Percentiles rank a stretch among this genome's conserved stretches.
phyloP scores from a whole-genome alignment of 1,140 invertebrate genomes.

The Thaumatotibia leucotreta region DNA sequence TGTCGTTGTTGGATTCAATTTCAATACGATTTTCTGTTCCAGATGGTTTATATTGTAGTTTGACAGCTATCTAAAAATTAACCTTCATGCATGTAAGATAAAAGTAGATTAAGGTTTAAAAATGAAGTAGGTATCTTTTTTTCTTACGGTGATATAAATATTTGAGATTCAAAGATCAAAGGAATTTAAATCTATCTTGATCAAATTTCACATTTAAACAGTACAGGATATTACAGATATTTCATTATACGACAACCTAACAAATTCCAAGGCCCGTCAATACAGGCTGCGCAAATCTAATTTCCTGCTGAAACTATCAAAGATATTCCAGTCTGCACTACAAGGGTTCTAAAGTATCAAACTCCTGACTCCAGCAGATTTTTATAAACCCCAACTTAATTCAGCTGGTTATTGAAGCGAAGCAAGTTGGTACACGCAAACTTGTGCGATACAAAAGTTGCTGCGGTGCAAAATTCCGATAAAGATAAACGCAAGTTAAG shows the following conservation, averaged over 20 bases:
- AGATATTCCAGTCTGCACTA: not conserved
- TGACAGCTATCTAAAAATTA: not conserved
- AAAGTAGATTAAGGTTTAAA: no score
- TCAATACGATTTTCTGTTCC: not conserved
- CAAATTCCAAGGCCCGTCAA: not conserved
- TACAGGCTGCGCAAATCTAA: not conserved
- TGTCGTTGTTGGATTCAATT: not conserved
- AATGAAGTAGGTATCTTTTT: not conserved
- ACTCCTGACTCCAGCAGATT: not conserved
- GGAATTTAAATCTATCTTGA: not conserved
- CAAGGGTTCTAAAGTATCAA: not conserved
- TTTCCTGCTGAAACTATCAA: not conserved
- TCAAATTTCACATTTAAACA: not conserved
- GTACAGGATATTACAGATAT: not conserved
- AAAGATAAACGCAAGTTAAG: slow-evolving; percentile 3
- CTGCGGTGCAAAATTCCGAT: slow-evolving; percentile 9
- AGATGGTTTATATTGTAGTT: not conserved
- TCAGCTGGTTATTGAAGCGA: not conserved
- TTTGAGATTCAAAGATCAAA: no score
- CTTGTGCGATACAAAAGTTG: not conserved
- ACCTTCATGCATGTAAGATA: no score
- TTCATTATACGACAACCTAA: not conserved
- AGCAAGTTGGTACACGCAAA: slow-evolving; percentile 7
- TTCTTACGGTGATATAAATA: no score
- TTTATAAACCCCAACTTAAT: not conserved